These are phyloP conservation scores for Craniophora ligustri DNA, from an alignment of 2,888 invertebrate species.

Conservation along the genomic window DNA sequence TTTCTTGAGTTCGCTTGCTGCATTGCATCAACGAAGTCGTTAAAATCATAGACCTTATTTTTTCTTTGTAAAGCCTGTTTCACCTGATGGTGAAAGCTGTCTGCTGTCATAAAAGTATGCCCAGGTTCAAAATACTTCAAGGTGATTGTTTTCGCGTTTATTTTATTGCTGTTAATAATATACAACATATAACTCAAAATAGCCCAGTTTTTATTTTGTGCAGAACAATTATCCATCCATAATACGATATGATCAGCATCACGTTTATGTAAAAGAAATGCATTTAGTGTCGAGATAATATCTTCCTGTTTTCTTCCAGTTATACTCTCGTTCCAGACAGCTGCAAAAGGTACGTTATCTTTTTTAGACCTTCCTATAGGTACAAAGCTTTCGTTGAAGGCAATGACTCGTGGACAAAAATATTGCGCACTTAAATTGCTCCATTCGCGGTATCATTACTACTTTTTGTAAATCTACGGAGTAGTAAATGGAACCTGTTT, in stretches of 20 bases:
- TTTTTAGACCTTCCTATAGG: background rate
- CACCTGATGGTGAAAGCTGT: constrained; percentile 24
- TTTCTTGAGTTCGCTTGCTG: constrained; percentile 15
- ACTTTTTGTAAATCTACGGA: background rate
- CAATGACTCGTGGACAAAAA: constrained; percentile 36
- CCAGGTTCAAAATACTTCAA: constrained; percentile 1
- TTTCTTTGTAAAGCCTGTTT: constrained; percentile 25
- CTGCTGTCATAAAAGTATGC: constrained; percentile 11
- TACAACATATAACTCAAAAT: constrained; percentile 3
- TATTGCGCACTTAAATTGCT: background rate
- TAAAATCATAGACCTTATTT: constrained; percentile 26
- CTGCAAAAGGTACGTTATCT: background rate
- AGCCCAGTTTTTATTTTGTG: constrained; percentile 14
- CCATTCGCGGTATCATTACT: background rate
- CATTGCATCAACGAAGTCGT: constrained; percentile 21
- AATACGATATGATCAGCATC: constrained; percentile 8
- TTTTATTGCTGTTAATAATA: constrained; percentile 9
- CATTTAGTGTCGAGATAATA: constrained; percentile 14
- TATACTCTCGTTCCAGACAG: constrained; percentile 7
- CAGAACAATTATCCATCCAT: constrained; percentile 11
- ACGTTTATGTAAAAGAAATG: constrained; percentile 18
- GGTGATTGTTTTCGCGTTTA: constrained; percentile 4
- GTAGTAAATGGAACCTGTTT: constrained; percentile 6
- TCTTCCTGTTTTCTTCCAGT: constrained; percentile 16
- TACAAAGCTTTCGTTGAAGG: background rate